Evolutionary conservation across 2,113 vertebrate species (phyloP).

Genomic region (Oncorhynchus kisutch): DNA sequence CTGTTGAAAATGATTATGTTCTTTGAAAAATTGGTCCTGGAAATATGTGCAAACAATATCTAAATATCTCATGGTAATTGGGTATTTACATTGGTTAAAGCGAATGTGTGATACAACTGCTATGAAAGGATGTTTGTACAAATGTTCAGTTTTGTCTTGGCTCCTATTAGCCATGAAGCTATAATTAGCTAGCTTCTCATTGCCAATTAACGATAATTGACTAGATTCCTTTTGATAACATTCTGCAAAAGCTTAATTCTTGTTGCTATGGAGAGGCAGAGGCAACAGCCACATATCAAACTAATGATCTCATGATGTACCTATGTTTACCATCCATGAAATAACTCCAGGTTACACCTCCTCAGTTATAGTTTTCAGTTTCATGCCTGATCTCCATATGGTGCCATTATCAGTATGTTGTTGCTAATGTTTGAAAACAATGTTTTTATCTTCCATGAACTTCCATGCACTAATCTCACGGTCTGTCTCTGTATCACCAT

Average conservation of each 20-base stretch:
- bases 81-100: constrained; percentile 10
- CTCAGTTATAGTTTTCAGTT: no score
- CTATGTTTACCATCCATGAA: no score
- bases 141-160: constrained; percentile 29
- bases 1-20: constrained; percentile 1
- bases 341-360: no score
- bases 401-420: no score
- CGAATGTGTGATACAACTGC: constrained; percentile 26
- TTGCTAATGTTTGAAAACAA: no score
- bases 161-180: constrained; percentile 24
- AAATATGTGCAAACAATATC: constrained; percentile 33
- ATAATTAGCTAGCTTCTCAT: constrained; percentile 53
- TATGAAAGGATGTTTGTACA: constrained; percentile 24
- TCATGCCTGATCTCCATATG: background rate
- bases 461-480: no score
- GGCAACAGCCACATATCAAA: constrained; percentile 17
- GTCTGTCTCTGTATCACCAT: no score
- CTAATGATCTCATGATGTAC: background rate
- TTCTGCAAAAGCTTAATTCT: constrained; percentile 39
- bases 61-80: constrained; percentile 26
- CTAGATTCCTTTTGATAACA: constrained; percentile 56
- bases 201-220: constrained; percentile 57
- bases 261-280: constrained; percentile 69
- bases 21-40: constrained; percentile 14
- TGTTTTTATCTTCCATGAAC: background rate